These are phyloP conservation scores for Pinna nobilis DNA, from an alignment of 1,140 invertebrate species.

Conservation along the genomic window DNA sequence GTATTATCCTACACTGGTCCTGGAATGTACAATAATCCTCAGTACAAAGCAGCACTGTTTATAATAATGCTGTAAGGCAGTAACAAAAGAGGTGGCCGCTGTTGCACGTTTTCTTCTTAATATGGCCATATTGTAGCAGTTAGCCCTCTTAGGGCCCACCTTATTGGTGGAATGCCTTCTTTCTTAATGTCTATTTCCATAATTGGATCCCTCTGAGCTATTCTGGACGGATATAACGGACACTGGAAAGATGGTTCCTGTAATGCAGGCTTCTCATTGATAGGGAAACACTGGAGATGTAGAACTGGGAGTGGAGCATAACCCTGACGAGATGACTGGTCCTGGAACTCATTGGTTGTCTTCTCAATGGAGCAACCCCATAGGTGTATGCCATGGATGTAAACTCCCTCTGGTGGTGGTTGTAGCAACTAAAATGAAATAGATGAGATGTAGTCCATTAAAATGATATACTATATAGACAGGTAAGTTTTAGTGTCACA, in stretches of 20 bases:
- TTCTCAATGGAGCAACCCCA: conserved; percentile 75
- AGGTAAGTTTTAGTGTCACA: too few species aligned
- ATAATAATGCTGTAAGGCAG: too few species aligned
- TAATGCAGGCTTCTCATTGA: conserved; percentile 66
- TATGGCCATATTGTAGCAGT: conserved; percentile 64
- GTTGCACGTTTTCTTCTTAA: too few species aligned
- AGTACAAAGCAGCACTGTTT: too few species aligned
- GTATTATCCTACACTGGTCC: too few species aligned
- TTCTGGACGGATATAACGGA: conserved; percentile 70
- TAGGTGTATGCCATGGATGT: conserved; percentile 73
- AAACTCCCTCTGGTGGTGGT: conserved; percentile 75
- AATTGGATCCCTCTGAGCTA: conserved; percentile 61
- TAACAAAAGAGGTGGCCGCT: too few species aligned
- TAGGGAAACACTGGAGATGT: conserved; percentile 71
- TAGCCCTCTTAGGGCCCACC: conserved; percentile 73
- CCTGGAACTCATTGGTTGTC: conserved; percentile 72
- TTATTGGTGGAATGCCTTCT: conserved; percentile 64
- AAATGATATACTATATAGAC: too few species aligned
- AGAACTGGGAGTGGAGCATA: conserved; percentile 72
- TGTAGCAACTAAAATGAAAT: conserved; percentile 68
- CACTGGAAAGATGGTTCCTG: conserved; percentile 69
- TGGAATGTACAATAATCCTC: too few species aligned
- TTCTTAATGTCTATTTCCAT: conserved; percentile 72
- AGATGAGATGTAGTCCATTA: background rate
- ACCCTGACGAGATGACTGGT: conserved; percentile 64